A percentile compares a stretch with the other conserved stretches of the same genome.
phyloP scores from a whole-genome alignment of 2,797 vertebrate genomes.

The Pempheris klunzingeri region DNA sequence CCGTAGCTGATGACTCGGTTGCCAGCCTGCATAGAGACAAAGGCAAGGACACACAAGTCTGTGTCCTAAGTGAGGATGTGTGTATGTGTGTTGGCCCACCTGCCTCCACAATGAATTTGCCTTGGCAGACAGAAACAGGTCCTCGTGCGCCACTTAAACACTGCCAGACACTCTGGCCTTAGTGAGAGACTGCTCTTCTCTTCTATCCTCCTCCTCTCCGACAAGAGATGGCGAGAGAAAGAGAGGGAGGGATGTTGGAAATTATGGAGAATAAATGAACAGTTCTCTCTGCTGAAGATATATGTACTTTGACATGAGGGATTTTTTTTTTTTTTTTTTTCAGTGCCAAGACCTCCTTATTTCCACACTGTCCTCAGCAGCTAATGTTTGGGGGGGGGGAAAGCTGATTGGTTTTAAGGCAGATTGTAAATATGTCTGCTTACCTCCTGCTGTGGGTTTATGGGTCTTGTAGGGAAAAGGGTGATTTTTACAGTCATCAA shows the following conservation, averaged over 20 bases:
- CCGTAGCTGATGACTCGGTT: constrained; percentile 74
- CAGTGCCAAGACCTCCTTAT: constrained; percentile 81
- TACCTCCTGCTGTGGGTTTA: constrained; percentile 70
- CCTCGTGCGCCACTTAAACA: constrained; percentile 78
- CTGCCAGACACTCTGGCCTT: constrained; percentile 79
- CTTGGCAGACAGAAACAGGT: constrained; percentile 79
- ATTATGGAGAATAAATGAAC: constrained; percentile 65
- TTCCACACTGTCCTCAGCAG: constrained; percentile 63
- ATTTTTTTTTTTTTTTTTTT: constrained; percentile 64
- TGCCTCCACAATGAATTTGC: constrained; percentile 79
- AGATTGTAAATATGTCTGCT: constrained; percentile 77
- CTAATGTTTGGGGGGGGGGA: constrained; percentile 48
- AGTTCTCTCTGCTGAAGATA: constrained; percentile 64
- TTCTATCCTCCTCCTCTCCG: constrained; percentile 43
- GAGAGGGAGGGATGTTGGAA: constrained; percentile 42
- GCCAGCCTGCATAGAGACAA: constrained; percentile 81
- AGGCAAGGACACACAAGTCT: constrained; percentile 84
- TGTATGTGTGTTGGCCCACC: constrained; percentile 77
- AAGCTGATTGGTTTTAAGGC: constrained; percentile 62
- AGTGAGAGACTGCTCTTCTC: constrained; percentile 70
- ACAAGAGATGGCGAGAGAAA: constrained; percentile 47
- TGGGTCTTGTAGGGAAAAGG: constrained; percentile 66
- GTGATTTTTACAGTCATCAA: constrained; percentile 56
- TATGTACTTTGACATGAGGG: constrained; percentile 66
- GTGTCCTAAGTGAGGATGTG: constrained; percentile 76